phyloP scores from a whole-genome alignment of 2,113 vertebrate genomes.

The Brachirus orientalis region DNA sequence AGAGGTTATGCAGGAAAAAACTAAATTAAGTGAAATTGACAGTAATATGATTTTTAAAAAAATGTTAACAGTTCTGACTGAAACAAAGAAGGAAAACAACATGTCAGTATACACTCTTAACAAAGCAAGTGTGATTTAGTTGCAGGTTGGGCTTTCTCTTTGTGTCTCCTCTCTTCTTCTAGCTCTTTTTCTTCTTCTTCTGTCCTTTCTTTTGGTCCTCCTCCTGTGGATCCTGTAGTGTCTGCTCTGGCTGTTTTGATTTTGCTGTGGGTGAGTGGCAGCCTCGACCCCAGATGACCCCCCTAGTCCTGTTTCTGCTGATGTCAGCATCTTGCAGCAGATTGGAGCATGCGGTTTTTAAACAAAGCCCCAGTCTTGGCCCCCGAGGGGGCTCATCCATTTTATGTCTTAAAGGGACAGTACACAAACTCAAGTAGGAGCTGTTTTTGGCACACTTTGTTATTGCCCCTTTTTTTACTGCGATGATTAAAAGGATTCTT shows the following conservation, averaged over 20 bases:
- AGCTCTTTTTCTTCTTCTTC: neutral
- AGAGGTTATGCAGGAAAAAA: neutral
- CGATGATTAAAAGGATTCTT: neutral
- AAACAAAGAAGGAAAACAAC: neutral
- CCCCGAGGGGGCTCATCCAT: conserved; percentile 56
- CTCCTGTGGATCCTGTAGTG: conserved; percentile 33
- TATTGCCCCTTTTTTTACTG: neutral
- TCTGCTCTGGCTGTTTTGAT: conserved; percentile 70
- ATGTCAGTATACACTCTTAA: neutral
- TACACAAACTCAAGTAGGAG: conserved; percentile 26
- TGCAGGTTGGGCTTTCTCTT: conserved; percentile 35
- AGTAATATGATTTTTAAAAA: neutral
- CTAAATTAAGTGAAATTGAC: too few relatives aligned
- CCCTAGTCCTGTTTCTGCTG: conserved; percentile 71
- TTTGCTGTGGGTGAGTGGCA: conserved; percentile 75
- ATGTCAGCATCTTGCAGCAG: conserved; percentile 82
- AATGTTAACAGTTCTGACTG: neutral
- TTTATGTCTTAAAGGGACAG: conserved; percentile 71
- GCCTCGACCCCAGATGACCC: conserved; percentile 77
- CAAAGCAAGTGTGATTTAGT: conserved; percentile 28
- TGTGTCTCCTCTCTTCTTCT: neutral
- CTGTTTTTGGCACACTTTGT: conserved; percentile 3
- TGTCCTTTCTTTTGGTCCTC: conserved; percentile 26
- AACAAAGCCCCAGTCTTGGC: conserved; percentile 70
- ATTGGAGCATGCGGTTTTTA: conserved; percentile 76